Evolutionary conservation across 1,140 invertebrate genomes (phyloP).

Genomic region (Scaptodrosophila lebanonensis): DNA sequence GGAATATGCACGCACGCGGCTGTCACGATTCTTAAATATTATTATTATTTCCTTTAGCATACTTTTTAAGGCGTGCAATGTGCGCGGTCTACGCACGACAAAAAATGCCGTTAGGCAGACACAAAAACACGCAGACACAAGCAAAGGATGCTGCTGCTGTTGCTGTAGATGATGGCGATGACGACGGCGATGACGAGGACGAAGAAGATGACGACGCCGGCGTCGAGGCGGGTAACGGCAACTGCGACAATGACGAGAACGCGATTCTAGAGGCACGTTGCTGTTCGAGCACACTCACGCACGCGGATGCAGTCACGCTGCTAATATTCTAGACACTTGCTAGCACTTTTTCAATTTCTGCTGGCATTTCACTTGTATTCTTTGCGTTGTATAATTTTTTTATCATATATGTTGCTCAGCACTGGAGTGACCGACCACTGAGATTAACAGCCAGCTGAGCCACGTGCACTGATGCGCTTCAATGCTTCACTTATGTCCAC

Average conservation of each 20-base stretch:
- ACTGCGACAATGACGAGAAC: too few species aligned
- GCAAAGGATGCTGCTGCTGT: background rate
- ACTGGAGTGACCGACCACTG: too few species aligned
- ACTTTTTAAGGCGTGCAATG: too few species aligned
- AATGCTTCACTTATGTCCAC: constrained; percentile 51
- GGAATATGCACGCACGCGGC: constrained; percentile 31
- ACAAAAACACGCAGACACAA: background rate
- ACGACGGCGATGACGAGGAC: constrained; percentile 9
- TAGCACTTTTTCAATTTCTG: constrained; percentile 46
- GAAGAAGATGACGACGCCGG: too few species aligned
- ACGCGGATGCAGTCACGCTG: constrained; percentile 2
- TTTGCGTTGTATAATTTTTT: constrained; percentile 1
- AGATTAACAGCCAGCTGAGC: background rate
- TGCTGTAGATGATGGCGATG: constrained; percentile 1
- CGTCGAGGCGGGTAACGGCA: too few species aligned
- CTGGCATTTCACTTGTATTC: constrained; percentile 24
- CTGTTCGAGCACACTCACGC: constrained; percentile 23
- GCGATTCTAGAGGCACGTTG: too few species aligned
- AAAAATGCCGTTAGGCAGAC: background rate
- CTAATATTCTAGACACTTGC: constrained; percentile 13
- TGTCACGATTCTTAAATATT: too few species aligned
- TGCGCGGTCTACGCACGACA: too few species aligned
- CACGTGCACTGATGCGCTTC: constrained; percentile 39
- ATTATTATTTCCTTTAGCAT: too few species aligned
- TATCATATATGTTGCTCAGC: constrained; percentile 1